Evolutionary conservation across 1,140 invertebrate genomes (phyloP).

Genomic region (Branchinecta lynchi): DNA sequence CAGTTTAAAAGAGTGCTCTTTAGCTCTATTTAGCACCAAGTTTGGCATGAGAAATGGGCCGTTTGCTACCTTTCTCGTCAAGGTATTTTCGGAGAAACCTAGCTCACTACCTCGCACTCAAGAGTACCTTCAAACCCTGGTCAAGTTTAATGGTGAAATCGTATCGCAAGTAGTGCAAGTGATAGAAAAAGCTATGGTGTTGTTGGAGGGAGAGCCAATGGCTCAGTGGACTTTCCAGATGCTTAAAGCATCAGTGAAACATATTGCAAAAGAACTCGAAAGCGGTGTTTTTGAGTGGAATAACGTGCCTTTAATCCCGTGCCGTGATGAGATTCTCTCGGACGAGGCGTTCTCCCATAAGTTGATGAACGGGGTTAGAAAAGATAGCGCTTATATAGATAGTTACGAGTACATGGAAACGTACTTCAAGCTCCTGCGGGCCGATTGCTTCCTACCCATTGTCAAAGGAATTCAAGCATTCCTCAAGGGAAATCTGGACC

Average conservation of each 20-base stretch:
- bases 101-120: too few relatives aligned
- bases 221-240: not conserved
- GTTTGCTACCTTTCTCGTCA: not conserved
- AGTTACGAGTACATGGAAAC: constrained; percentile 19
- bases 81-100: not conserved
- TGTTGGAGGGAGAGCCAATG: not conserved
- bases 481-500: constrained; percentile 13
- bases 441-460: constrained; percentile 16
- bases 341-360: not conserved
- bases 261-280: not conserved
- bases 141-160: too few relatives aligned
- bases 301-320: not conserved
- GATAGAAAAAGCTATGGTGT: too few relatives aligned
- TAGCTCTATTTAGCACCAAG: not conserved
- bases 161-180: too few relatives aligned
- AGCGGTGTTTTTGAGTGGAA: constrained; percentile 1
- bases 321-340: not conserved
- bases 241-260: not conserved
- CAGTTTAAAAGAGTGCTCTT: constrained; percentile 7
- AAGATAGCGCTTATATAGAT: not conserved
- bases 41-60: not conserved
- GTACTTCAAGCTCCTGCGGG: constrained; percentile 15
- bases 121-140: too few relatives aligned
- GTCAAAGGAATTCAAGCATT: constrained; percentile 11
- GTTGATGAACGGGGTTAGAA: constrained; percentile 10